Conservation (phyloP, 2,888 invertebrate species). For the Ochropacha duplaris region DNA sequence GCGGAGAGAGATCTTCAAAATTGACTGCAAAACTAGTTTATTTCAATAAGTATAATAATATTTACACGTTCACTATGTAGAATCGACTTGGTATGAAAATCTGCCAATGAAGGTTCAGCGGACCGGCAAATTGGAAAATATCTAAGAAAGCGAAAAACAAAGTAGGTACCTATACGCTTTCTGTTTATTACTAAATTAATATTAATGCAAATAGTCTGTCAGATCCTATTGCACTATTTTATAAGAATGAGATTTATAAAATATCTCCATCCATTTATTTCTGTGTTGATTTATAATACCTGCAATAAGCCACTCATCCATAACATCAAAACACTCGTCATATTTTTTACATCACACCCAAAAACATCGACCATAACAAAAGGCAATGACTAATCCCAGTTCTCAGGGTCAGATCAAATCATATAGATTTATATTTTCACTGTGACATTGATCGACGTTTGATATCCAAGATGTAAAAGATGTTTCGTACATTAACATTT, state of each 20-base stretch:
- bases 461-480: conserved; percentile 58
- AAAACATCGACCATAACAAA: conserved; percentile 48
- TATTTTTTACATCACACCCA: conserved; percentile 38
- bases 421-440: conserved; percentile 51
- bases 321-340: conserved; percentile 29
- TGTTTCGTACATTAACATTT: conserved; percentile 59
- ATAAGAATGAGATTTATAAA: too few relatives aligned
- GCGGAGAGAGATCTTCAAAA: neutral
- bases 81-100: neutral
- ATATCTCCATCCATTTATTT: neutral
- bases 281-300: neutral
- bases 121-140: neutral
- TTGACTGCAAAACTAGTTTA: conserved; percentile 4
- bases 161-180: neutral
- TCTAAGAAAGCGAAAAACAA: neutral
- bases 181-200: neutral
- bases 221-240: neutral
- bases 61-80: neutral
- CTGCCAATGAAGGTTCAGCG: neutral
- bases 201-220: neutral
- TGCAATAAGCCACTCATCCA: conserved; percentile 6
- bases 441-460: conserved; percentile 77
- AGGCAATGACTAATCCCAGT: conserved; percentile 67
- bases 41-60: neutral
- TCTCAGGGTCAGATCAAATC: conserved; percentile 62